Percentiles rank a stretch among this genome's conserved stretches.
Conservation (phyloP, 2,113 vertebrate genomes). For the Boulengeromyrus knoepffleri region DNA sequence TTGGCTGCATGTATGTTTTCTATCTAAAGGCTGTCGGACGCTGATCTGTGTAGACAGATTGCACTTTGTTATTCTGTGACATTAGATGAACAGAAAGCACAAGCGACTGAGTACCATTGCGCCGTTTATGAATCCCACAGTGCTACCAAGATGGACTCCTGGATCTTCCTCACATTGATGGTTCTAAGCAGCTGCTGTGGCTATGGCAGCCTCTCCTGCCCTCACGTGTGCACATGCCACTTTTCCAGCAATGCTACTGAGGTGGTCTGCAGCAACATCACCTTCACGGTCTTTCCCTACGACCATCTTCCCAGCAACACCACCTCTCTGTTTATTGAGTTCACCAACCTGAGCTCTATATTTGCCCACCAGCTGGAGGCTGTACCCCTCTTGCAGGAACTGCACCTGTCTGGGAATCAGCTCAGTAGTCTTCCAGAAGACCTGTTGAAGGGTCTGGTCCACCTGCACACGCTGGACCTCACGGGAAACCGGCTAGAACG, state of each 20-base stretch:
- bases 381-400: slow-evolving; percentile 54
- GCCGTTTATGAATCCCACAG: background rate
- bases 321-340: slow-evolving; percentile 61
- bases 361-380: slow-evolving; percentile 39
- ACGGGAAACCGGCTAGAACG: slow-evolving; percentile 57
- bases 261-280: slow-evolving; percentile 54
- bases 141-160: slow-evolving; percentile 40
- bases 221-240: slow-evolving; percentile 53
- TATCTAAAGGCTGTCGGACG: background rate
- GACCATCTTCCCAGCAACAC: slow-evolving; percentile 47
- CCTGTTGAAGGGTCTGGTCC: slow-evolving; percentile 53
- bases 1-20: background rate
- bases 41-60: background rate
- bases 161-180: slow-evolving; percentile 27
- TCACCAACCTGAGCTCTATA: slow-evolving; percentile 64
- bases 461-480: slow-evolving; percentile 65
- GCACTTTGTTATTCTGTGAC: background rate
- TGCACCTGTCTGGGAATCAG: slow-evolving; percentile 71
- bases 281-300: slow-evolving; percentile 51
- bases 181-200: slow-evolving; percentile 36
- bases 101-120: background rate
- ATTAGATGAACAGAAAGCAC: background rate
- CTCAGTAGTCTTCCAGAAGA: slow-evolving; percentile 50
- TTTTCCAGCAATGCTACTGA: slow-evolving; percentile 42
- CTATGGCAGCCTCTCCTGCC: slow-evolving; percentile 42